Base-by-base conservation (phyloP, 2,797 vertebrate species). In the Phylloscopus collybita region DNA sequence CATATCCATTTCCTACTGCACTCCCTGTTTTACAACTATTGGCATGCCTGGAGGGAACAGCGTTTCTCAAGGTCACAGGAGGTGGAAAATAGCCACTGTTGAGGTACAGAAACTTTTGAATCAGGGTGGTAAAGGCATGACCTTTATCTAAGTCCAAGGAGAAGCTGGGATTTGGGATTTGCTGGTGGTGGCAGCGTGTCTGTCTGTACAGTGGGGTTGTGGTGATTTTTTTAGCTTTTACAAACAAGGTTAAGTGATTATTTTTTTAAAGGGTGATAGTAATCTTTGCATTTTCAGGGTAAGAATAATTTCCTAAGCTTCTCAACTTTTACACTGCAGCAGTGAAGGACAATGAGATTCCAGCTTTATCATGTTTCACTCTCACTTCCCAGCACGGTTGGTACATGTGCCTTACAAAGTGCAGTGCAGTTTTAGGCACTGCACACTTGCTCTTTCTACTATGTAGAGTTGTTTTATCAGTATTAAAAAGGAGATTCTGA, bases 1-100 rank as follows among this genome's bases (percentile, higher is more conserved):
- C 98, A 97, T 98, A 98, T 98, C 97, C 96, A 98, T 98, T 98
- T 98, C 96, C 96, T 97, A 81, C 92, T 94, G 95, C 97, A 90
- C 96, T 97, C 97, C 93, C 90, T 97, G 92, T 86, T 97, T 95
- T 93, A 91, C 93, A 96, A 90, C 97, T 98, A 98, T 98, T 98
- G 98, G 97, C 98, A 98, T 96, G 93, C 96, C 86, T 36, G 38
- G 74, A 70, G 83, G 92, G 94, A 95, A n/a, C 88, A 75, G 90
- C 27, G 6, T 84, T 97, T 95, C 95, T 98, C 98, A 98, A 98
- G 98, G 98, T 98, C 98, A 97, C 87, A 86, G 91, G 95, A 97
- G 95, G 96, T 92, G 96, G 97, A 96, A 98, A 96, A 92, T 56
- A 79, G 91, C 74, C 3, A 0, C 79, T 91, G 59, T 86, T 25